phyloP scores from a whole-genome alignment of 2,888 invertebrate species.

The Mythimna pallens region DNA sequence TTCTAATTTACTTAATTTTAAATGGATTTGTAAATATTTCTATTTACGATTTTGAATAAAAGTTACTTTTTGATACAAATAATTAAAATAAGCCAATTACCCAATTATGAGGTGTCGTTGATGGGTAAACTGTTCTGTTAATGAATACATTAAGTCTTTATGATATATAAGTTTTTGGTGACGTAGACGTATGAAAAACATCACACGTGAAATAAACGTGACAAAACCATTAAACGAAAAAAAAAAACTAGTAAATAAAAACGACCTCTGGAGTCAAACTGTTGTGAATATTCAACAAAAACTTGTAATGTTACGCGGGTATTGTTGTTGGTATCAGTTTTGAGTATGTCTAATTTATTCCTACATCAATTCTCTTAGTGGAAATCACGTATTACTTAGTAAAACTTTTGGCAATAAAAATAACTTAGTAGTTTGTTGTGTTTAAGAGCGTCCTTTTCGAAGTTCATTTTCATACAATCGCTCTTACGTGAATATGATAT shows the following conservation, averaged over 20 bases:
- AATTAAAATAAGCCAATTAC: neutral
- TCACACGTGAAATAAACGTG: constrained; percentile 22
- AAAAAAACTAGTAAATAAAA: neutral
- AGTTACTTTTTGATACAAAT: no score
- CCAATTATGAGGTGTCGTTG: neutral
- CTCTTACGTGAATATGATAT: no score
- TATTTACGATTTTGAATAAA: no score
- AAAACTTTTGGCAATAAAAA: no score
- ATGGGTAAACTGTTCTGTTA: neutral
- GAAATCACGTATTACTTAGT: neutral
- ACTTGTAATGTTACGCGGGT: neutral
- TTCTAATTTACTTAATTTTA: no score
- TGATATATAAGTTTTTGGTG: neutral
- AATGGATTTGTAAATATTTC: no score
- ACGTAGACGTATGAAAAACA: neutral
- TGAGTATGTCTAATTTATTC: neutral
- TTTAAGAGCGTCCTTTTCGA: no score
- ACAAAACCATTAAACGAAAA: neutral
- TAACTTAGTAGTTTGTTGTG: no score
- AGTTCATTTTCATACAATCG: no score
- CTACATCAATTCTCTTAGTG: neutral
- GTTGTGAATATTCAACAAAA: constrained; percentile 13
- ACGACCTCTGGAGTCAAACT: constrained; percentile 12
- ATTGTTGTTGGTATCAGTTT: neutral
- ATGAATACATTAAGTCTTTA: neutral